Conservation (phyloP, 2,888 invertebrate species). For the Yponomeuta evonymella region DNA sequence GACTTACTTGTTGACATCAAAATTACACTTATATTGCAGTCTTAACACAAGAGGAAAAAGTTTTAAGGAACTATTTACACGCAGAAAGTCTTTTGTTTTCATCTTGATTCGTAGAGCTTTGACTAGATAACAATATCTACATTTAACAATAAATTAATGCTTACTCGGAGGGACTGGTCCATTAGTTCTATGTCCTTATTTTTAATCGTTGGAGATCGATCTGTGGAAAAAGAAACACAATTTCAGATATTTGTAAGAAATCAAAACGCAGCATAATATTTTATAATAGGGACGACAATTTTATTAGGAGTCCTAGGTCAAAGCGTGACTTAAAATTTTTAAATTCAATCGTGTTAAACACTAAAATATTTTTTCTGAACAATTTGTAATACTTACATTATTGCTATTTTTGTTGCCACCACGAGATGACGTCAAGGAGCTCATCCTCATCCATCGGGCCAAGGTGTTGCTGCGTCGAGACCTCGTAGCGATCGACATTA, state of each 20-base stretch:
- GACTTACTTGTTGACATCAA: not conserved
- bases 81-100: slow-evolving; percentile 18
- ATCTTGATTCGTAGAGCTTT: slow-evolving; percentile 30
- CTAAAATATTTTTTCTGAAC: too few relatives aligned
- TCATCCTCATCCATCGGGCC: slow-evolving; percentile 92
- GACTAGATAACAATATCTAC: slow-evolving; percentile 63
- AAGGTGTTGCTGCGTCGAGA: slow-evolving; percentile 67
- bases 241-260: not conserved
- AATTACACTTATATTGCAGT: slow-evolving; percentile 3
- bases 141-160: slow-evolving; percentile 42
- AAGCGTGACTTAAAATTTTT: too few relatives aligned
- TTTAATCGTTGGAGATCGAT: slow-evolving; percentile 25
- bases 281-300: not conserved
- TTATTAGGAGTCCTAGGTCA: not conserved
- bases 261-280: not conserved
- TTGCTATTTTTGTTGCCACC: slow-evolving; percentile 85
- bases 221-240: slow-evolving; percentile 47
- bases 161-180: slow-evolving; percentile 67
- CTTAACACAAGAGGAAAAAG: slow-evolving; percentile 19
- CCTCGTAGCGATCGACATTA: slow-evolving; percentile 61
- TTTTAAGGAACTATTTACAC: slow-evolving; percentile 52
- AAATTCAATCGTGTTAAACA: too few relatives aligned
- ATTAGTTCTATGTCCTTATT: slow-evolving; percentile 25
- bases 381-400: slow-evolving; percentile 41
- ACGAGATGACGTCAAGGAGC: slow-evolving; percentile 88